Evolutionary conservation across 2,888 invertebrate species (phyloP), one percentile per base, ranked within the genome.

Genomic region (Lycophotia porphyrea): DNA sequence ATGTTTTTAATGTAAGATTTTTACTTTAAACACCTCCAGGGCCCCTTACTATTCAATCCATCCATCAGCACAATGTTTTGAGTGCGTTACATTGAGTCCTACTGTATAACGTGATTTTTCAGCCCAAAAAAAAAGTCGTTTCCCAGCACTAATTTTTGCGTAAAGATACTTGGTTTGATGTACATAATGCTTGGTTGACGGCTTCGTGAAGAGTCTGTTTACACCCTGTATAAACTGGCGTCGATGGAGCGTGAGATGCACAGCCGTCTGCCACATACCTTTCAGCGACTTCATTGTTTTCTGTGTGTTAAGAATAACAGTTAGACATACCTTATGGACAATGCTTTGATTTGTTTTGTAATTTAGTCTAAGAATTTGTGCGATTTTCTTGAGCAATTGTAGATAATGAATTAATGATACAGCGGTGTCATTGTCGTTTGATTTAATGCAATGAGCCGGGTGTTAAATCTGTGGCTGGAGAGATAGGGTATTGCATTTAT

Each of bases 191-290:
- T n/a, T n/a, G n/a, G n/a, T n/a, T n/a, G n/a, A n/a, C n/a, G n/a
- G n/a, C n/a, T n/a, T n/a, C n/a, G n/a, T n/a, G n/a, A n/a, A n/a
- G n/a, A n/a, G n/a, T n/a, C n/a, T n/a, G n/a, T n/a, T n/a, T n/a
- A n/a, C n/a, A n/a, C n/a, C n/a, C n/a, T n/a, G n/a, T n/a, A 88
- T 89, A 87, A 90, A 84, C 82, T 84, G 82, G 76, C 84, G 86
- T 87, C 87, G 88, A 90, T 90, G 86, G 83, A 89, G 84, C 89
- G 92, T 92, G 91, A 90, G 90, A 92, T 90, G 90, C 86, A 90
- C 81, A 82, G 81, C 31, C 76, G 81, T 81, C 69, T 69, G 86
- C 85, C 88, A 88, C 87, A 87, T 87, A 88, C 84, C 87, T 89
- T 89, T 89, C 85, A 88, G 87, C 84, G 79, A 82, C 83, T 87